Percentiles rank a stretch among this genome's conserved stretches.
These are phyloP conservation scores for Sander lucioperca DNA, from an alignment of 2,113 vertebrate species.

Conservation along the genomic window DNA sequence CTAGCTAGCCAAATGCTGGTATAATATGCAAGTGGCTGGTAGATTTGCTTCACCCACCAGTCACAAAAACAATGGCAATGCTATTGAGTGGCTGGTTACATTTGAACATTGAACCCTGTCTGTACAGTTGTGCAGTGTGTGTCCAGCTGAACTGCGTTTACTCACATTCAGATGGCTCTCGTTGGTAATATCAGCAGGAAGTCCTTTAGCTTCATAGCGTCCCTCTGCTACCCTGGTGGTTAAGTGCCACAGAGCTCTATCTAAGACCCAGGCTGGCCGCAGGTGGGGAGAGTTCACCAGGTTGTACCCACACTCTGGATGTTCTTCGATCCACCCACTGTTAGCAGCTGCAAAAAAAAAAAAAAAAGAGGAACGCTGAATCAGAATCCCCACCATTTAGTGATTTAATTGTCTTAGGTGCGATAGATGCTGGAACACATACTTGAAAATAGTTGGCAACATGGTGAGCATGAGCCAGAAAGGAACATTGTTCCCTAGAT, in stretches of 20 bases:
- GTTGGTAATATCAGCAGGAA: slow-evolving; percentile 67
- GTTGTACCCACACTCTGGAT: slow-evolving; percentile 81
- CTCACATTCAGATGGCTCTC: slow-evolving; percentile 74
- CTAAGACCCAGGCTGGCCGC: slow-evolving; percentile 77
- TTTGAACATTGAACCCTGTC: too few relatives aligned
- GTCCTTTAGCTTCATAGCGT: slow-evolving; percentile 66
- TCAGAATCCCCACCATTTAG: background rate
- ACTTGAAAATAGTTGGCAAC: background rate
- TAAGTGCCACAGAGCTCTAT: slow-evolving; percentile 74
- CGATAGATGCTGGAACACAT: background rate
- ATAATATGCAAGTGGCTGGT: too few relatives aligned
- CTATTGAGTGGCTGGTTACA: too few relatives aligned
- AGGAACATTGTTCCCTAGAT: background rate
- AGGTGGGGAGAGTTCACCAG: slow-evolving; percentile 78
- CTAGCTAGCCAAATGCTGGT: too few relatives aligned
- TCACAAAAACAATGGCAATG: too few relatives aligned
- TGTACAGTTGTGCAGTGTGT: background rate
- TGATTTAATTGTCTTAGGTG: too few relatives aligned
- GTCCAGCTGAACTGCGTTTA: background rate
- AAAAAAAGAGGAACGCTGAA: background rate
- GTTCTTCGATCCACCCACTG: slow-evolving; percentile 72
- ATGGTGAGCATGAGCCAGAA: background rate
- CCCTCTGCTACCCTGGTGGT: slow-evolving; percentile 67
- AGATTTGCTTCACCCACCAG: too few relatives aligned
- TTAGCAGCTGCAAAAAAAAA: slow-evolving; percentile 67